A percentile compares a stretch with the other conserved stretches of the same genome.
Conservation (phyloP, 2,113 vertebrate genomes). For the Probosciger aterrimus region DNA sequence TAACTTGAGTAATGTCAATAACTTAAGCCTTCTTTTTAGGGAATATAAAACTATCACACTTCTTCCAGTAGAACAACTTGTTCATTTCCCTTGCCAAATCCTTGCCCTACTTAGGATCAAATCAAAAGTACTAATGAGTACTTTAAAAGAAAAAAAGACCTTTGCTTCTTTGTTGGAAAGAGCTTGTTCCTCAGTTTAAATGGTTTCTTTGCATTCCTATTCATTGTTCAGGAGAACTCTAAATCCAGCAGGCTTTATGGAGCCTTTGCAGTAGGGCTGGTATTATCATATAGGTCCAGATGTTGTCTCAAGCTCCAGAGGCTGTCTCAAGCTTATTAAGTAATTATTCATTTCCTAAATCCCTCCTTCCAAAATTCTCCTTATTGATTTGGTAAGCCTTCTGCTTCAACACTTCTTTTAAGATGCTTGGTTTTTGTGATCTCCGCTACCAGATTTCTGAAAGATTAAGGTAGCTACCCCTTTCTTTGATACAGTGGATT, state of each 20-base stretch:
- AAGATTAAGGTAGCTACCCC: neutral
- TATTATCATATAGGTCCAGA: neutral
- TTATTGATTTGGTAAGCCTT: neutral
- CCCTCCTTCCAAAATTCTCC: neutral
- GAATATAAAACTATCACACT: neutral
- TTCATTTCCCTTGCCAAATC: neutral
- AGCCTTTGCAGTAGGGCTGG: neutral
- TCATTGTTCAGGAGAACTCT: neutral
- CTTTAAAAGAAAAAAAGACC: neutral
- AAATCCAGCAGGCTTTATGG: neutral
- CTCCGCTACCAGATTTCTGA: neutral
- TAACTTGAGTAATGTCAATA: neutral
- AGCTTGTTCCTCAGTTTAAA: neutral
- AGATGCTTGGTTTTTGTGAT: neutral
- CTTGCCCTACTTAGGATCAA: neutral
- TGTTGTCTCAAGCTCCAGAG: neutral
- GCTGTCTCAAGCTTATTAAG: neutral
- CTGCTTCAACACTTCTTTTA: neutral
- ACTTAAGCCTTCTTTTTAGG: neutral
- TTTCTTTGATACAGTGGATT: neutral
- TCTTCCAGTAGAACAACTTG: neutral
- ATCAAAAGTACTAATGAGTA: neutral
- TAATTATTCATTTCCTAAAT: neutral
- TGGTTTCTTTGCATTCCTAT: neutral
- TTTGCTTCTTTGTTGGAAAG: neutral